Evolutionary conservation across 2,797 vertebrate species (phyloP).

Genomic region (Manis pentadactyla): DNA sequence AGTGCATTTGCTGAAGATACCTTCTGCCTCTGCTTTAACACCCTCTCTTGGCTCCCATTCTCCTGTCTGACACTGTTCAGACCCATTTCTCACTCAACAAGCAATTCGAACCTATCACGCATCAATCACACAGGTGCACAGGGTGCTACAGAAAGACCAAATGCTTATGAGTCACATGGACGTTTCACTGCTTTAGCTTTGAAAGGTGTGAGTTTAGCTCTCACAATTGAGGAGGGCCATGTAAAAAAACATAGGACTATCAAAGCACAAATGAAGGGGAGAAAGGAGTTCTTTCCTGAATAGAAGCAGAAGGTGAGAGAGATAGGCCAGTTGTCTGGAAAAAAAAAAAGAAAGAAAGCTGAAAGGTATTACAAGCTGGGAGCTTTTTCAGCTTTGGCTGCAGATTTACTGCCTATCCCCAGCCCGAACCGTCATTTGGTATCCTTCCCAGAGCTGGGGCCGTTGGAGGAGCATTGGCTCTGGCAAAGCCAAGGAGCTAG

Average conservation of each 20-base stretch:
- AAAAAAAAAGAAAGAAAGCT: slow-evolving; percentile 6
- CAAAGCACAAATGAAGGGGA: neutral
- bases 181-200: neutral
- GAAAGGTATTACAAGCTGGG: slow-evolving; percentile 31
- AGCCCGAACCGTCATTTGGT: slow-evolving; percentile 30
- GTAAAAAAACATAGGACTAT: neutral
- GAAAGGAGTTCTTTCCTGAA: neutral
- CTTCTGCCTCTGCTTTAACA: slow-evolving; percentile 56
- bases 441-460: slow-evolving; percentile 51
- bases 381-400: slow-evolving; percentile 13
- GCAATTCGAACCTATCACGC: neutral
- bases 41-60: neutral
- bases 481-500: slow-evolving; percentile 41
- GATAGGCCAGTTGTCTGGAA: slow-evolving; percentile 67
- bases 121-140: neutral
- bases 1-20: slow-evolving; percentile 4
- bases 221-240: neutral
- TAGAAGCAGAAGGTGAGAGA: slow-evolving; percentile 71
- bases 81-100: neutral
- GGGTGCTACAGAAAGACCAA: neutral
- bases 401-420: slow-evolving; percentile 46
- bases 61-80: slow-evolving; percentile 49
- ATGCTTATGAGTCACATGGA: neutral
- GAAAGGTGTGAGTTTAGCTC: slow-evolving; percentile 48
- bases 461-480: neutral